Evolutionary conservation across 2,888 invertebrate species (phyloP).

Genomic region (Philaethria dido): DNA sequence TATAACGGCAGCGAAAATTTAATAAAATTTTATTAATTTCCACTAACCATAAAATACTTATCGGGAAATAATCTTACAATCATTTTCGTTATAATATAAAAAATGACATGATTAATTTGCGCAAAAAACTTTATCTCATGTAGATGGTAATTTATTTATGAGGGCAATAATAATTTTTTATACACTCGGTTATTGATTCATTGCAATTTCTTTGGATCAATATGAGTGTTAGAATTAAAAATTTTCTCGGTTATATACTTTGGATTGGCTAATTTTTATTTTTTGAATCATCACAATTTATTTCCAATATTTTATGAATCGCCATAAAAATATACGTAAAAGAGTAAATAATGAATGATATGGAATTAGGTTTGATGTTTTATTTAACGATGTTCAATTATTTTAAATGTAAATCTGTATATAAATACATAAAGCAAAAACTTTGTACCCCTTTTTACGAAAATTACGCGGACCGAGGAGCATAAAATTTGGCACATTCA

Average conservation of each 20-base stretch:
- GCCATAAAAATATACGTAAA: background rate
- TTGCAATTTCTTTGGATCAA: background rate
- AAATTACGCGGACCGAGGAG: no score
- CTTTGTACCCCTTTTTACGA: no score
- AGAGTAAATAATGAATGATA: background rate
- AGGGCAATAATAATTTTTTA: slow-evolving; percentile 18
- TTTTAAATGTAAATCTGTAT: no score
- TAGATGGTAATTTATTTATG: slow-evolving; percentile 34
- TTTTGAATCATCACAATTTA: background rate
- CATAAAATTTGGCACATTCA: no score
- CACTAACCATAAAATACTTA: slow-evolving; percentile 31
- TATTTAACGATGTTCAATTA: no score
- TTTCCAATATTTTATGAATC: background rate
- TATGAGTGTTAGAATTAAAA: slow-evolving; percentile 27
- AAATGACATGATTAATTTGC: slow-evolving; percentile 20
- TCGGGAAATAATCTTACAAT: slow-evolving; percentile 28
- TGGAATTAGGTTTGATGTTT: background rate
- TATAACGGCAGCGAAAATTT: slow-evolving; percentile 33
- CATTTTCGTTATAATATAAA: slow-evolving; percentile 22
- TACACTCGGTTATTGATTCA: slow-evolving; percentile 14
- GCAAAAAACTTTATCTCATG: slow-evolving; percentile 29
- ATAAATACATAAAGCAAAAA: no score
- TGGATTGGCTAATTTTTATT: slow-evolving; percentile 17
- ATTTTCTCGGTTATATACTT: slow-evolving; percentile 29
- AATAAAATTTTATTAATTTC: slow-evolving; percentile 32